A percentile compares a stretch with the other conserved stretches of the same genome.
Conservation (phyloP, 2,888 invertebrate genomes). For the Pollenia griseotomentosa region DNA sequence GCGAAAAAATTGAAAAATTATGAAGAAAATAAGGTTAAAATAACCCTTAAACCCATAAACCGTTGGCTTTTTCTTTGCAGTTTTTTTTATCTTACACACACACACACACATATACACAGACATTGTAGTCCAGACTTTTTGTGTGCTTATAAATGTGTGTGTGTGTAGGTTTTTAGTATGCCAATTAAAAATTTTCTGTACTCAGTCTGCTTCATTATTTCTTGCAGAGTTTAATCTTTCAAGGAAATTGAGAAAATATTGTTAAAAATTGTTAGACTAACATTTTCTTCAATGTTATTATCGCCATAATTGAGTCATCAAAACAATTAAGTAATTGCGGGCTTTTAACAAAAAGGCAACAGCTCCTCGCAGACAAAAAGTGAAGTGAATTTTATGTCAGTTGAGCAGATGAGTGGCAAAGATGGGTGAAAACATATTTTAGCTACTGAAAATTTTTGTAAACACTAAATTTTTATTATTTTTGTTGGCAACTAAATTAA, state of each 20-base stretch:
- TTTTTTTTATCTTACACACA: constrained; percentile 17
- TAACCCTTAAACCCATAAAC: constrained; percentile 66
- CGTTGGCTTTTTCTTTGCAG: constrained; percentile 25
- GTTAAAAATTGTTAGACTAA: constrained; percentile 34
- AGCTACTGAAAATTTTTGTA: constrained; percentile 30
- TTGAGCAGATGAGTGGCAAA: constrained; percentile 20
- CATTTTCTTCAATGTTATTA: constrained; percentile 76
- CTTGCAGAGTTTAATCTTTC: constrained; percentile 36
- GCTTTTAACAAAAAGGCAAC: constrained; percentile 25
- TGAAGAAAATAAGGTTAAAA: constrained; percentile 66
- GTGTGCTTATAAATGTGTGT: neutral
- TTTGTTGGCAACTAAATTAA: constrained; percentile 27
- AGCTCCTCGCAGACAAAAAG: neutral
- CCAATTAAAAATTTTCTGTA: constrained; percentile 64
- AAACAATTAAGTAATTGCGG: constrained; percentile 82
- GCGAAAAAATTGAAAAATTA: constrained; percentile 67
- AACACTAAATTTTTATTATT: constrained; percentile 65
- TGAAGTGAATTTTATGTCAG: neutral
- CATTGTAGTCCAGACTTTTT: neutral
- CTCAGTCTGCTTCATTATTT: constrained; percentile 15
- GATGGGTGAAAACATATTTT: constrained; percentile 41
- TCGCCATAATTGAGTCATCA: constrained; percentile 82
- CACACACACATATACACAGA: neutral
- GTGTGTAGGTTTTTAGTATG: constrained; percentile 10
- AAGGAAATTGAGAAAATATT: constrained; percentile 63